Percentiles rank a stretch among this genome's conserved stretches.
Evolutionary conservation across 30 jellyfish, hydroid and myxozoan species (phyloP).

Genomic region (Turritopsis dohrnii): DNA sequence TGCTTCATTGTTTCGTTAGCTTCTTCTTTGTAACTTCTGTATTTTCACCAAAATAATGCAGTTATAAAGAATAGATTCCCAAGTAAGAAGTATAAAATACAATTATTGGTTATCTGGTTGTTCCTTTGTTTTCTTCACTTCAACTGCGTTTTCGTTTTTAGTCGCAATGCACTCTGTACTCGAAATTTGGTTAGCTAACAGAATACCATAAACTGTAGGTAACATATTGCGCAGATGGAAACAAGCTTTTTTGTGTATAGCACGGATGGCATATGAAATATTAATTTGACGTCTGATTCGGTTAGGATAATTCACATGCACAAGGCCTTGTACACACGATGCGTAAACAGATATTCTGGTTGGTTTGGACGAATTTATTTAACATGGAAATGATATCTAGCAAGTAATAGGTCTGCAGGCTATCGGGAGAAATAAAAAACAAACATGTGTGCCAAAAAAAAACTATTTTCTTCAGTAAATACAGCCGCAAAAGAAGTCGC

Average conservation of each 20-base stretch:
- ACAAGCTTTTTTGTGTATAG: background rate
- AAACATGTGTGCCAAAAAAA: too few relatives aligned
- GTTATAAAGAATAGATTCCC: background rate
- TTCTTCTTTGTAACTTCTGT: background rate
- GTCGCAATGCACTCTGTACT: slow-evolving; percentile 15
- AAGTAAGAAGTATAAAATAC: too few relatives aligned
- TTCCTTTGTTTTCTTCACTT: background rate
- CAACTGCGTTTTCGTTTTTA: background rate
- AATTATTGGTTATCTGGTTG: background rate
- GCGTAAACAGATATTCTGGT: background rate
- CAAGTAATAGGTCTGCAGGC: too few relatives aligned
- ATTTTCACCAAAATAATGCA: background rate
- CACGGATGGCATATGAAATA: too few relatives aligned
- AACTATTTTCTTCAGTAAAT: background rate
- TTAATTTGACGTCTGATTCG: background rate
- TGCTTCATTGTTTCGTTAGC: background rate
- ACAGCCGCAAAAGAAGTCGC: background rate
- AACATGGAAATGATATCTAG: too few relatives aligned
- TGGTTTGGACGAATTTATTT: too few relatives aligned
- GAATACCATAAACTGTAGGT: background rate
- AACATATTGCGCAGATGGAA: background rate
- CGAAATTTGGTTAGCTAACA: slow-evolving; percentile 4
- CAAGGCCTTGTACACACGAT: background rate
- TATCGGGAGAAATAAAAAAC: background rate
- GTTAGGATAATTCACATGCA: background rate